Base-by-base conservation (phyloP, 2,797 vertebrate species). In the Babyrousa celebensis region DNA sequence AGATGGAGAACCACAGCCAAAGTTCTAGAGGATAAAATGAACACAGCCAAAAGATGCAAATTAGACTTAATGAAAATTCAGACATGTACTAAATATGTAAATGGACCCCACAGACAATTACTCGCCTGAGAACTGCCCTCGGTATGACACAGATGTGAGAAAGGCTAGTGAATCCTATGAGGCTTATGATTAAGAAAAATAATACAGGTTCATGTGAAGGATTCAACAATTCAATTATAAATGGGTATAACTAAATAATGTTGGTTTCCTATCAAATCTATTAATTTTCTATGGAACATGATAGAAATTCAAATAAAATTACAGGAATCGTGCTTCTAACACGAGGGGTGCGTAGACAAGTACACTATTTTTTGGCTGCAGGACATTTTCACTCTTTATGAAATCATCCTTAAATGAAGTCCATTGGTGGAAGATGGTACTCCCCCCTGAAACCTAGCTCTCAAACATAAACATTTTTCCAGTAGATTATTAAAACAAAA, bases 61-160 rank as follows among this genome's bases (percentile, higher is more conserved):
- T 60, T 40, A 95, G 12, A 58, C n/a, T 79, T 86, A 75, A 72
- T 25, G 82, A 87, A 88, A 92, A 52, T 89, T 96, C 86, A 97
- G 43, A 68, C 8, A 2, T 40, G 21, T 43, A 21, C 29, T 68
- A 65, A 70, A 74, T 72, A 87, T 85, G 84, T 72, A 72, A 89
- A 82, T 65, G n/a, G 52, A 32, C 14, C 56, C 0, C 52, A 17
- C 10, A 43, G 40, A 74, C 80, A 85, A 32, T 88, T 77, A 68
- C 9, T 85, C 40, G 96, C 58, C 78, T 90, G n/a, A 90, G 23
- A 95, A 52, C 21, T 74, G 2, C 3, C 23, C 43, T 83, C 93
- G 78, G 82, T 92, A 62, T 23, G 25, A 89, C 36, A 80, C 27
- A 95, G 43, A 78, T 93, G 20, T 63, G 36, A 85, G 25, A 86